These are phyloP conservation scores for Antedon mediterranea DNA, from an alignment of 53 echinoderm and acorn worm genomes.

Conservation along the genomic window DNA sequence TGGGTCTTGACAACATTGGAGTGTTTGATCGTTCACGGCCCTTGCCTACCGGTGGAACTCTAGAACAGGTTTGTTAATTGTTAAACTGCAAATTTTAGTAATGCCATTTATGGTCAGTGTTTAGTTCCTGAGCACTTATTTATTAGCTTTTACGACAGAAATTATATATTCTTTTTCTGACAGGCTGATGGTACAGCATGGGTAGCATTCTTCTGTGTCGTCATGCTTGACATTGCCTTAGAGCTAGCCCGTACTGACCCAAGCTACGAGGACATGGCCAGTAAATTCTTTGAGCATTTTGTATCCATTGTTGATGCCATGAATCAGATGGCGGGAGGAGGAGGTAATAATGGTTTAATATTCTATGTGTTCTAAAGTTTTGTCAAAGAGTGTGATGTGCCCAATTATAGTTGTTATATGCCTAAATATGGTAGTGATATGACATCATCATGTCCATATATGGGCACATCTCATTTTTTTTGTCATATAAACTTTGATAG, in stretches of 20 bases:
- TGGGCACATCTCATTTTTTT: no score
- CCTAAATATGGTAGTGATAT: no score
- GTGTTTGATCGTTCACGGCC: constrained; percentile 98
- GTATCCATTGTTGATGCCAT: constrained; percentile 92
- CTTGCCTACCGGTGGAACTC: constrained; percentile 84
- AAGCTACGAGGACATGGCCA: constrained; percentile 98
- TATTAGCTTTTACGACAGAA: no score
- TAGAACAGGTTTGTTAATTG: constrained; percentile 85
- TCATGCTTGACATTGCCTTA: constrained; percentile 90
- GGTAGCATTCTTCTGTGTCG: constrained; percentile 98
- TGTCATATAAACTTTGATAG: no score
- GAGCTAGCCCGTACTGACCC: constrained; percentile 71
- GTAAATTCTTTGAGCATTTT: constrained; percentile 99
- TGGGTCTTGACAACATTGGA: constrained; percentile 95
- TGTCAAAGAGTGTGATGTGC: no score
- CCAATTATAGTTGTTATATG: no score
- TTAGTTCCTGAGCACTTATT: no score
- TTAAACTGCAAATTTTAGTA: no score
- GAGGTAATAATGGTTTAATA: no score
- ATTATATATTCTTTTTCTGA: background rate
- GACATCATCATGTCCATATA: no score
- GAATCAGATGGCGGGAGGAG: constrained; percentile 81
- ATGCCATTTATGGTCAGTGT: no score
- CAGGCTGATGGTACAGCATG: constrained; percentile 98
- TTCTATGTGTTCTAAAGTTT: no score